These are phyloP conservation scores for Eupithecia centaureata DNA, from an alignment of 2,888 invertebrate species.

Conservation along the genomic window DNA sequence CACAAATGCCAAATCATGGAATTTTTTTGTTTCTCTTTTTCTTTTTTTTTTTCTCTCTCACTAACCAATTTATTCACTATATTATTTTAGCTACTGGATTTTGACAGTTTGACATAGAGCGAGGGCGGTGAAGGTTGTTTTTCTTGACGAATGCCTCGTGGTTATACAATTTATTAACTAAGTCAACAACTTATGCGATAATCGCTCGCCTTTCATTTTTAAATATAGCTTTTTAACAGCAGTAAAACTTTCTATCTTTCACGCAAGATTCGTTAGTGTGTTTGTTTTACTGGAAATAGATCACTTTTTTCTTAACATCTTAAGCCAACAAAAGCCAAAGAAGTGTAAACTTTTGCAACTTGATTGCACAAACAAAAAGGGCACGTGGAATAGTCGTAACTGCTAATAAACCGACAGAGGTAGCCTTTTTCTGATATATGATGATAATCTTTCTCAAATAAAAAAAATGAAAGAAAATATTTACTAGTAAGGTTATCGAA, in stretches of 20 bases:
- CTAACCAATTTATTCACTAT: neutral
- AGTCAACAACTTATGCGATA: conserved; percentile 22
- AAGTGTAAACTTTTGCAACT: neutral
- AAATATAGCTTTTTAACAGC: neutral
- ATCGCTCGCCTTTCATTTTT: neutral
- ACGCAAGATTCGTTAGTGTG: neutral
- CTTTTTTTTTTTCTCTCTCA: too few relatives aligned
- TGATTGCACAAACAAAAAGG: neutral
- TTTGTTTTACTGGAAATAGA: neutral
- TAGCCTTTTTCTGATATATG: too few relatives aligned
- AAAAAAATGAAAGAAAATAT: too few relatives aligned
- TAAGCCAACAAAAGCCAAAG: neutral
- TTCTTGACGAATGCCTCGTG: conserved; percentile 10
- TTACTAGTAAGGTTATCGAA: too few relatives aligned
- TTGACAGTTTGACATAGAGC: conserved; percentile 7
- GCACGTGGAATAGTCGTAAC: neutral
- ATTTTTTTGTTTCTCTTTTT: too few relatives aligned
- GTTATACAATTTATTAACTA: conserved; percentile 36
- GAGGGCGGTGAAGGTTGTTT: neutral
- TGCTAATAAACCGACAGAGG: neutral
- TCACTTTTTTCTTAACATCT: neutral
- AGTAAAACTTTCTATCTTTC: neutral
- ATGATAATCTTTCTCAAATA: neutral
- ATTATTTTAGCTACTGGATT: neutral
- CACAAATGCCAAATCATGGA: neutral